Evolutionary conservation across 1,140 invertebrate species (phyloP).

Genomic region (Drosophila punjabiensis): DNA sequence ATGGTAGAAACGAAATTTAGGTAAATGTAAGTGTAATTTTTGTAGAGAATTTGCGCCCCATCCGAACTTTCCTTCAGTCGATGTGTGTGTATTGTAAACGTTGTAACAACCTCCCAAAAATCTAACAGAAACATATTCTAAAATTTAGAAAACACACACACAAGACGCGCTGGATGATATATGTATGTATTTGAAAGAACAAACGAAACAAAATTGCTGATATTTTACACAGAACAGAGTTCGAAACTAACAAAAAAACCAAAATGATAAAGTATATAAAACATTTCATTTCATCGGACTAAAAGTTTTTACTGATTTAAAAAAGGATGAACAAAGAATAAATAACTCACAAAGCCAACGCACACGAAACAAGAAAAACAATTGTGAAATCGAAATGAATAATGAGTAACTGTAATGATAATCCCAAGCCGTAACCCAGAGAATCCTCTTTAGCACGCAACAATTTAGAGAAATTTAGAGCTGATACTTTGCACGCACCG

Average conservation of each 20-base stretch:
- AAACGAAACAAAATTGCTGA: conserved; percentile 72
- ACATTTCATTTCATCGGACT: conserved; percentile 39
- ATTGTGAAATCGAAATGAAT: conserved; percentile 23
- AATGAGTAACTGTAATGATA: conserved; percentile 33
- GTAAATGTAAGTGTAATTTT: conserved; percentile 71
- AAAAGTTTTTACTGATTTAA: conserved; percentile 38
- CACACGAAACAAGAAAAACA: conserved; percentile 40
- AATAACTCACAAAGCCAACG: conserved; percentile 35
- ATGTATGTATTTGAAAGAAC: conserved; percentile 52
- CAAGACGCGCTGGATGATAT: conserved; percentile 21
- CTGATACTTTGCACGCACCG: conserved; percentile 71
- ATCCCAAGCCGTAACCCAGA: conserved; percentile 15
- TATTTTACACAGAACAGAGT: conserved; percentile 78
- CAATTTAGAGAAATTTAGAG: conserved; percentile 75
- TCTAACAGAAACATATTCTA: conserved; percentile 57
- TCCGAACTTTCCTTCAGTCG: conserved; percentile 20
- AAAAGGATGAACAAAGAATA: conserved; percentile 7
- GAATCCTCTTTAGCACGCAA: conserved; percentile 63
- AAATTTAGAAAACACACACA: conserved; percentile 40
- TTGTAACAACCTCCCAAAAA: conserved; percentile 39
- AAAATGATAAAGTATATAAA: conserved; percentile 8
- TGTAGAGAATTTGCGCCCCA: conserved; percentile 57
- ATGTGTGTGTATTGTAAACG: conserved; percentile 56
- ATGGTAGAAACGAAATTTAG: conserved; percentile 53
- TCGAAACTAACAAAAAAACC: conserved; percentile 43